Percentiles rank a stretch among this genome's conserved stretches.
These are phyloP conservation scores for Apis cerana DNA, from an alignment of 1,140 invertebrate species.

Conservation along the genomic window DNA sequence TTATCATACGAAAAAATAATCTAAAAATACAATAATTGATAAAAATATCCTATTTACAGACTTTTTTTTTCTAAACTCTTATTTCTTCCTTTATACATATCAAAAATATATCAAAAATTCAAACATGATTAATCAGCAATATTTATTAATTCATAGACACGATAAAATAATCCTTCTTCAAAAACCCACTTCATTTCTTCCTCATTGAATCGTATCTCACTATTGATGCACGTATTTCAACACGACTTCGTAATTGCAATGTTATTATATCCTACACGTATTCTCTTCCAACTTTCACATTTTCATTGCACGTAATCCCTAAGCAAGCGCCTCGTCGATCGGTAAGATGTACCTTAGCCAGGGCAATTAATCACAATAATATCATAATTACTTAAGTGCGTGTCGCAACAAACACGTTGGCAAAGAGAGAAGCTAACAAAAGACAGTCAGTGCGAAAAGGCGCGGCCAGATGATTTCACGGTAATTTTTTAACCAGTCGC, in stretches of 20 bases:
- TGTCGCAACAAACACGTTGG: background rate
- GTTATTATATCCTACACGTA: background rate
- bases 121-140: no score
- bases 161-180: no score
- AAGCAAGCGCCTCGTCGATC: background rate
- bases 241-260: background rate
- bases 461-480: constrained; percentile 3
- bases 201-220: background rate
- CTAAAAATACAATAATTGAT: no score
- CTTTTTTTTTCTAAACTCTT: no score
- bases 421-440: constrained; percentile 8
- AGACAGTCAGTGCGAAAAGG: constrained; percentile 1
- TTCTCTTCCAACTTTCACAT: background rate
- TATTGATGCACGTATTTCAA: background rate
- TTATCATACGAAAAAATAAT: no score
- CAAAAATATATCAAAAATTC: no score
- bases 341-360: background rate
- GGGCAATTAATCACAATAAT: constrained; percentile 49
- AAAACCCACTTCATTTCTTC: no score
- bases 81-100: no score
- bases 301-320: background rate
- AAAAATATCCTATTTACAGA: no score
- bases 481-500: constrained; percentile 35
- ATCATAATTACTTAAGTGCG: constrained; percentile 42
- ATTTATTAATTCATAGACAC: no score